These are phyloP conservation scores for Lanius ludovicianus DNA, from an alignment of 2,113 vertebrate species.

Conservation along the genomic window DNA sequence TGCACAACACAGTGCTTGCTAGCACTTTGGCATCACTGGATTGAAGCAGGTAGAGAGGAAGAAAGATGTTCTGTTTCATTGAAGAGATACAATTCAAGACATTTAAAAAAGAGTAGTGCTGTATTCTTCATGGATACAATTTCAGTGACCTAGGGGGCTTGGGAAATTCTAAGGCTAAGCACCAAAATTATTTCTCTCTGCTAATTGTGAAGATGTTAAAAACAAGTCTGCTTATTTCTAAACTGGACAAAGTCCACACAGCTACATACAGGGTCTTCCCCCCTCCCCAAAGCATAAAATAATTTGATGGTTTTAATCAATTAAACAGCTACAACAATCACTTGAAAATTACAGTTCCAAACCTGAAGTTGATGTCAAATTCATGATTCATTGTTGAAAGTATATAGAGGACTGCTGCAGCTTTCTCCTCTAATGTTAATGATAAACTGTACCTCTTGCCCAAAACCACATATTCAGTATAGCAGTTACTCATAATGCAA, in stretches of 20 bases:
- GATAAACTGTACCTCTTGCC: background rate
- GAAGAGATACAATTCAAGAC: background rate
- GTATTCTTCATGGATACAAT: background rate
- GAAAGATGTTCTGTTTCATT: background rate
- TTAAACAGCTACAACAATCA: background rate
- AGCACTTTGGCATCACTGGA: background rate
- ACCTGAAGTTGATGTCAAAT: background rate
- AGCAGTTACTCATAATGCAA: background rate
- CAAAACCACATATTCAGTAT: background rate
- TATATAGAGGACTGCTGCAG: background rate
- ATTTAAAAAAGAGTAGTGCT: background rate
- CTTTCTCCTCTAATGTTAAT: background rate
- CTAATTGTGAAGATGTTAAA: background rate
- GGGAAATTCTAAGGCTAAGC: background rate
- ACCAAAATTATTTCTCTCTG: background rate
- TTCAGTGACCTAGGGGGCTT: background rate
- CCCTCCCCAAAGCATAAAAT: background rate
- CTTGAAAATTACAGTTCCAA: background rate
- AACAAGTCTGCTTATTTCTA: background rate
- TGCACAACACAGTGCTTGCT: background rate
- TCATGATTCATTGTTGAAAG: background rate
- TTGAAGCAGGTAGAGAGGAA: background rate
- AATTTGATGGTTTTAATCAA: background rate
- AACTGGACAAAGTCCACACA: background rate
- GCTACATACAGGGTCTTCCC: rapidly evolving